Percentiles rank a stretch among this genome's conserved stretches.
Evolutionary conservation across 2,888 invertebrate species (phyloP).

Genomic region (Cephus runcator): DNA sequence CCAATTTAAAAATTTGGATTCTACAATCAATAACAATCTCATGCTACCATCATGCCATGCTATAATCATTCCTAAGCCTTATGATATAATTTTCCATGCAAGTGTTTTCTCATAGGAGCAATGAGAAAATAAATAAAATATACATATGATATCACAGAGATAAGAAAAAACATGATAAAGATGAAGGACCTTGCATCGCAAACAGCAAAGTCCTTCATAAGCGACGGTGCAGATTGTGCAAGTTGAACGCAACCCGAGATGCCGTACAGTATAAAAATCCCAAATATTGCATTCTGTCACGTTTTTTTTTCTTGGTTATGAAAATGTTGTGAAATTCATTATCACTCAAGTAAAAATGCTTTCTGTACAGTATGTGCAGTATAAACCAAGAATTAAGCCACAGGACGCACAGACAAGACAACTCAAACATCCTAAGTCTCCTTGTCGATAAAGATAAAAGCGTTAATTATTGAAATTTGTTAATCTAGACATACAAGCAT

Average conservation of each 20-base stretch:
- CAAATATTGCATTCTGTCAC: neutral
- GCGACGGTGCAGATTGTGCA: neutral
- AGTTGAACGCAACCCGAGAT: neutral
- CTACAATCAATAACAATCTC: neutral
- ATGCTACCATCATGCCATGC: neutral
- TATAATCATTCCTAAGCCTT: neutral
- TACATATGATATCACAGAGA: neutral
- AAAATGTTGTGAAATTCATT: neutral
- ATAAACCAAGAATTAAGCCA: neutral
- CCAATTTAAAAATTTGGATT: neutral
- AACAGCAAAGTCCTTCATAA: neutral
- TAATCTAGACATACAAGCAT: neutral
- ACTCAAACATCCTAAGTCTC: neutral
- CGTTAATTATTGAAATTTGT: neutral
- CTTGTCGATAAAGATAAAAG: neutral
- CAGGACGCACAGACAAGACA: neutral
- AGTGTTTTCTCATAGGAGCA: neutral
- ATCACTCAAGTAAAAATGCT: neutral
- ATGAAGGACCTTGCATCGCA: neutral
- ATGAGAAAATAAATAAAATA: neutral
- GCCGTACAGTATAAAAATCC: neutral
- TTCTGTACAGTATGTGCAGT: neutral
- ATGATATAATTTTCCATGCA: neutral
- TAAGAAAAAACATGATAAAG: neutral
- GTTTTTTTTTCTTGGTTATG: neutral